These are phyloP conservation scores for Periophthalmus modestus DNA, from an alignment of 2,113 vertebrate species.

Conservation along the genomic window DNA sequence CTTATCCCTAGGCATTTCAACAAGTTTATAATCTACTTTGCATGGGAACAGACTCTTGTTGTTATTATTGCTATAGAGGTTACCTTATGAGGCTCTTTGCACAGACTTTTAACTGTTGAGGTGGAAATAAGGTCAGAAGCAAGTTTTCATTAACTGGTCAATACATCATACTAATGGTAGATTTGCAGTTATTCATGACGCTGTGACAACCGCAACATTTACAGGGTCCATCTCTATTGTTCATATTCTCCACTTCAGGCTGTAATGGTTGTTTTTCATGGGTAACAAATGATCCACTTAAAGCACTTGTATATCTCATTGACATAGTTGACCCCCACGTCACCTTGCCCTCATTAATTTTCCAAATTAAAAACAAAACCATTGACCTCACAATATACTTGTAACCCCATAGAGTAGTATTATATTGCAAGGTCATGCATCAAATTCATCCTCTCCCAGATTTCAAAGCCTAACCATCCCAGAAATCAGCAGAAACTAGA, in stretches of 20 bases:
- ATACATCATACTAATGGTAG: not conserved
- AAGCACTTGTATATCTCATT: not conserved
- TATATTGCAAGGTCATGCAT: not conserved
- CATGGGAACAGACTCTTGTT: constrained; percentile 29
- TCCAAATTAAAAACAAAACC: not conserved
- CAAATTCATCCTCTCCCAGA: not conserved
- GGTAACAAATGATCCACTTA: not conserved
- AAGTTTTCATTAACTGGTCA: not conserved
- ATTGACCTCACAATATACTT: not conserved
- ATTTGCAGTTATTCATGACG: not conserved
- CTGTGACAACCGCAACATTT: not conserved
- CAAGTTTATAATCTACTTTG: constrained; percentile 66
- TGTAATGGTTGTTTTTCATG: not conserved
- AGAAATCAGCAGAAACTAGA: constrained; percentile 7
- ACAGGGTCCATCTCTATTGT: not conserved
- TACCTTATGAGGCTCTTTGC: constrained; percentile 1
- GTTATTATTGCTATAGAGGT: constrained; percentile 15
- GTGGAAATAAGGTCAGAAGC: not conserved
- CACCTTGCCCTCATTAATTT: not conserved
- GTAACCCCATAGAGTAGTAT: not conserved
- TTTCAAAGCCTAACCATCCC: constrained; percentile 4
- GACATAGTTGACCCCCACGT: not conserved
- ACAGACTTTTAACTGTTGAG: not conserved
- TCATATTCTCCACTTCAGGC: not conserved
- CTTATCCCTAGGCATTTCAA: constrained; percentile 55